Conservation (phyloP, 2,113 vertebrate species). For the Lophotis ruficrista region DNA sequence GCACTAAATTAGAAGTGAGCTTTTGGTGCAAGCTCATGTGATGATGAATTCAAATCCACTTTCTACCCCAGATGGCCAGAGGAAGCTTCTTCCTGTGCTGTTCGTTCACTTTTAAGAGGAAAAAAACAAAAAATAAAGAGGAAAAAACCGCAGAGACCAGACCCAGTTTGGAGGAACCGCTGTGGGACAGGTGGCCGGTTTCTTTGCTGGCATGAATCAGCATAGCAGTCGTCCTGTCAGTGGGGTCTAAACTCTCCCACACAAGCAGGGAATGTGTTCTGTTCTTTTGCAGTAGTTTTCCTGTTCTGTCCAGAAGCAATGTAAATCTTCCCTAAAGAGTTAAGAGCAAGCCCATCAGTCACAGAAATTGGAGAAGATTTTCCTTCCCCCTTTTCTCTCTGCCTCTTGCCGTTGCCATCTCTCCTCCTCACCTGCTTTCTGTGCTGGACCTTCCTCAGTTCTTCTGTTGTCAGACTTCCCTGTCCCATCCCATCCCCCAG, state of each 20-base stretch:
- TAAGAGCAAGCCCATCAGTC: neutral
- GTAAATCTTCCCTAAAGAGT: neutral
- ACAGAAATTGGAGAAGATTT: neutral
- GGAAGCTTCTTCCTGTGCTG: neutral
- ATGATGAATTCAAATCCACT: neutral
- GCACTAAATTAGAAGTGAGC: neutral
- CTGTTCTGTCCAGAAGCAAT: neutral
- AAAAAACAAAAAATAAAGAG: no score
- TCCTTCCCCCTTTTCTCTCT: neutral
- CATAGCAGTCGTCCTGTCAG: neutral
- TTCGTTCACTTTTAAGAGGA: neutral
- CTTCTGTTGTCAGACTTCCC: neutral
- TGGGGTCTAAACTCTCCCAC: neutral
- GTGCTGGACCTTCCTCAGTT: rapidly evolving
- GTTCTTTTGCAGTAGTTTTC: neutral
- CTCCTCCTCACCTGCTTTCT: neutral
- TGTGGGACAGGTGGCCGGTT: neutral
- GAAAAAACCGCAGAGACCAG: neutral
- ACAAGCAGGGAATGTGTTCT: neutral
- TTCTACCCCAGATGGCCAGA: neutral
- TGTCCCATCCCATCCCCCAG: neutral
- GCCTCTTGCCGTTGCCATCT: neutral
- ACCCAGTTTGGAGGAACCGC: neutral
- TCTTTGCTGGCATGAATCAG: neutral
- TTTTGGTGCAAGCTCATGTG: neutral